Conservation (phyloP, 2,797 vertebrate species). For the Gorsachius magnificus region DNA sequence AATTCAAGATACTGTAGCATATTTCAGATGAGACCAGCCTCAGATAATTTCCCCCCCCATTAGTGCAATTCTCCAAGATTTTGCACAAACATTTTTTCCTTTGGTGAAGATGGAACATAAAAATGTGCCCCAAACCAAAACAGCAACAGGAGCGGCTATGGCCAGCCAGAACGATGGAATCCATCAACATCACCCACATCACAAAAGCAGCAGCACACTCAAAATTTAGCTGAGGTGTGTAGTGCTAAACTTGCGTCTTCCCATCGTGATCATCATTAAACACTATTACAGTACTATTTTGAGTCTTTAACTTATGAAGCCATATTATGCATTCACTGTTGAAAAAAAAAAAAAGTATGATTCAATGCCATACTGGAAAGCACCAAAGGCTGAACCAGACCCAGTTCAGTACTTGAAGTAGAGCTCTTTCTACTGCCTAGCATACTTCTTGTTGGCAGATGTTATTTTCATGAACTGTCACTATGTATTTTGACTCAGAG, state of each 20-base stretch:
- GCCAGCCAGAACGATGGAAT: not conserved
- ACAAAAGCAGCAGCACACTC: accelerated
- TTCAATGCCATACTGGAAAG: not conserved
- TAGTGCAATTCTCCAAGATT: not conserved
- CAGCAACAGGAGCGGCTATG: not conserved
- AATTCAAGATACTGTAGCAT: not conserved
- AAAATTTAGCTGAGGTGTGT: not conserved
- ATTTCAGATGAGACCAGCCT: not conserved
- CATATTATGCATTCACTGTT: not conserved
- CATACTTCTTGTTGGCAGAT: not conserved
- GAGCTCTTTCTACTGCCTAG: not conserved
- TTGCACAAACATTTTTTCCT: not conserved
- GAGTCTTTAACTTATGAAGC: not conserved
- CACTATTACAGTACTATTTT: not conserved
- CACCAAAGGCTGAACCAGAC: not conserved
- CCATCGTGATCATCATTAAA: not conserved
- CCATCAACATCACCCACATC: not conserved
- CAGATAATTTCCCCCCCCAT: not conserved
- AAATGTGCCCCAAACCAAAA: not conserved
- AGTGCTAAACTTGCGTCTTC: not conserved
- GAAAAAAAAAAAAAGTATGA: not conserved
- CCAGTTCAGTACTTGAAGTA: not conserved
- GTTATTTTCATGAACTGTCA: not conserved
- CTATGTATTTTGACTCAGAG: not conserved
- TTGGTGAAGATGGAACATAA: not conserved